These are phyloP conservation scores for Tragelaphus strepsiceros DNA, from an alignment of 2,113 vertebrate species.

Conservation along the genomic window DNA sequence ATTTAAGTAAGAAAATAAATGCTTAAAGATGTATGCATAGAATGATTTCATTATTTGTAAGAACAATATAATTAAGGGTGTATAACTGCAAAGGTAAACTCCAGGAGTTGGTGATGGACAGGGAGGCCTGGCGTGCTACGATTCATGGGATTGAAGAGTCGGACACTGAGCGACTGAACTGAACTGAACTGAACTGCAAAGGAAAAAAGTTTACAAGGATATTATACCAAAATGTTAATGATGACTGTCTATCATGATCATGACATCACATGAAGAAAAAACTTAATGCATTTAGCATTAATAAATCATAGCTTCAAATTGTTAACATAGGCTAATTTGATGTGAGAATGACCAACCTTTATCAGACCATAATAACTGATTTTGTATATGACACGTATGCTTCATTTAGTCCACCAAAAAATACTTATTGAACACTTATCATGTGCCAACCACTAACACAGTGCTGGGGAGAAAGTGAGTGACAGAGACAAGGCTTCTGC, in stretches of 20 bases:
- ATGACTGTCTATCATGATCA: background rate
- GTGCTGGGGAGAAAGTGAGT: background rate
- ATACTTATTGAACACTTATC: background rate
- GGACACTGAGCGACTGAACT: no score
- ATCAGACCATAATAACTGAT: background rate
- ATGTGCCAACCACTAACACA: background rate
- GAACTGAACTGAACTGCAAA: background rate
- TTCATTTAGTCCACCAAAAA: conserved; percentile 1
- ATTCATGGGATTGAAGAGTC: no score
- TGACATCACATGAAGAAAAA: background rate
- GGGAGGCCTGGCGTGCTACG: no score
- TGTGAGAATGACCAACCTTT: background rate
- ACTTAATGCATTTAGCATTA: background rate
- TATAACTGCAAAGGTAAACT: background rate
- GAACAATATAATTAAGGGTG: background rate
- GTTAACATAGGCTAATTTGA: background rate
- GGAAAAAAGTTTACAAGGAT: background rate
- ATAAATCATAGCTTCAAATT: background rate
- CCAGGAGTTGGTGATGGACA: no score
- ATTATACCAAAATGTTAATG: conserved; percentile 23
- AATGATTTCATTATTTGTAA: background rate
- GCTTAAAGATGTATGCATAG: background rate
- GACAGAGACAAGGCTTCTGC: background rate
- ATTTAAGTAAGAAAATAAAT: background rate
- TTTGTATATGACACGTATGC: background rate